Evolutionary conservation across 2,888 invertebrate species (phyloP).

Genomic region (Scotopteryx bipunctaria): DNA sequence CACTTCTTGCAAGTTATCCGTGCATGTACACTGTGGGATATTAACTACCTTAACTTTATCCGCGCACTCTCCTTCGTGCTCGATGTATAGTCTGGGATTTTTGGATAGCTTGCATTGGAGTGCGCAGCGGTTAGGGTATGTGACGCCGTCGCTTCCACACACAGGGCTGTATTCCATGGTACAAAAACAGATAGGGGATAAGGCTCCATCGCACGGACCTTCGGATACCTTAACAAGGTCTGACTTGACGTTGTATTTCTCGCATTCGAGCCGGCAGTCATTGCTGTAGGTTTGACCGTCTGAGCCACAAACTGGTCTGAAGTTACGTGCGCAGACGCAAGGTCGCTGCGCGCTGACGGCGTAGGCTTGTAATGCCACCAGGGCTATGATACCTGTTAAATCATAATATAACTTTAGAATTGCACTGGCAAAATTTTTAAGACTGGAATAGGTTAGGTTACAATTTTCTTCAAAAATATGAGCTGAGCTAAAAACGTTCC

Average conservation of each 20-base stretch:
- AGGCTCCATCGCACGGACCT: slow-evolving; percentile 21
- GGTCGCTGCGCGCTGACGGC: slow-evolving; percentile 44
- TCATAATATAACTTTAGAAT: no score
- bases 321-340: slow-evolving; percentile 53
- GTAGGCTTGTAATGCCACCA: slow-evolving; percentile 42
- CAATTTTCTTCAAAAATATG: no score
- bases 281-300: slow-evolving; percentile 88
- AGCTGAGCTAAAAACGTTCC: no score
- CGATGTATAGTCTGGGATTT: slow-evolving; percentile 10
- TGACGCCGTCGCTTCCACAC: slow-evolving; percentile 26
- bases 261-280: slow-evolving; percentile 85
- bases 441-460: no score
- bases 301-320: slow-evolving; percentile 86
- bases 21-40: no score
- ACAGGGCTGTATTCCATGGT: slow-evolving; percentile 27
- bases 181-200: slow-evolving; percentile 12
- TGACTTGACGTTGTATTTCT: slow-evolving; percentile 9
- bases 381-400: slow-evolving; percentile 47
- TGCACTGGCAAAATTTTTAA: no score
- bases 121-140: slow-evolving; percentile 24
- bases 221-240: slow-evolving; percentile 27
- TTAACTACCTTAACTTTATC: no score
- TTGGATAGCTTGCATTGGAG: slow-evolving; percentile 9
- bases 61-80: slow-evolving; percentile 18
- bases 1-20: slow-evolving; percentile 1